These are phyloP conservation scores for Anomalospiza imberbis DNA, from an alignment of 2,797 vertebrate genomes.

Conservation along the genomic window DNA sequence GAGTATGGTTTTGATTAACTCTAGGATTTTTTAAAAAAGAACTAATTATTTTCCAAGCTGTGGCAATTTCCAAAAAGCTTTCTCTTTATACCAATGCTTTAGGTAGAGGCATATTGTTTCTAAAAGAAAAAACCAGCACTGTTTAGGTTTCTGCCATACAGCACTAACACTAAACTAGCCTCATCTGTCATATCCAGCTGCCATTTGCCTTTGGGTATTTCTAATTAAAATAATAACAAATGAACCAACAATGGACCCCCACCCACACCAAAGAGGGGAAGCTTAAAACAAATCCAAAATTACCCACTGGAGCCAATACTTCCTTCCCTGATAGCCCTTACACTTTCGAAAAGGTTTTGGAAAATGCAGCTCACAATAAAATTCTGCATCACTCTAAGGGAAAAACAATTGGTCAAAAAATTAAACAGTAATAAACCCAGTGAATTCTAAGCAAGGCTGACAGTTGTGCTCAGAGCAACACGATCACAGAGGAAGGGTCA, in stretches of 20 bases:
- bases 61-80: background rate
- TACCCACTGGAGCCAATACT: background rate
- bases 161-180: background rate
- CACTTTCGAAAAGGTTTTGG: background rate
- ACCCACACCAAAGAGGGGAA: background rate
- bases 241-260: background rate
- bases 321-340: background rate
- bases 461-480: background rate
- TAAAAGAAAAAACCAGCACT: background rate
- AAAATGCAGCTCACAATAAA: background rate
- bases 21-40: background rate
- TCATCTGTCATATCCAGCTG: background rate
- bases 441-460: background rate
- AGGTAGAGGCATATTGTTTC: background rate
- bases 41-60: background rate
- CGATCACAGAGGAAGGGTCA: background rate
- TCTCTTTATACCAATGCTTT: background rate
- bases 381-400: background rate
- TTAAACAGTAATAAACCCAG: background rate
- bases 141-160: background rate
- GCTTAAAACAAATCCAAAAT: background rate
- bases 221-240: background rate
- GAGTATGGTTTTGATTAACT: background rate
- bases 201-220: background rate
- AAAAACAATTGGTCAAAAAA: background rate